These are phyloP conservation scores for Drosophila villosipedis DNA, from an alignment of 2,888 invertebrate species.

Conservation along the genomic window DNA sequence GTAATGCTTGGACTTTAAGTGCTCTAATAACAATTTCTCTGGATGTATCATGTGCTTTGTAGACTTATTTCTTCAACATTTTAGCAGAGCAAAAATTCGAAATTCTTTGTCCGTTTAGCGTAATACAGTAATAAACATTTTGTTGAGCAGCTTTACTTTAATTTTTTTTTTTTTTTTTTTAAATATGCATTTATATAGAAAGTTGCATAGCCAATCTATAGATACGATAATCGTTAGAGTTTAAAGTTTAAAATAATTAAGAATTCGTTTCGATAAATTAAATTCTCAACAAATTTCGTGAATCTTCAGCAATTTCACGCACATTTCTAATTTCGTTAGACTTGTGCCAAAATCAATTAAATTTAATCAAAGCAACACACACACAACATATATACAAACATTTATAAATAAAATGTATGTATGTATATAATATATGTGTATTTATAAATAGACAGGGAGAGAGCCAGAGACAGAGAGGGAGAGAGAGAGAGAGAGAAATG, in stretches of 20 bases:
- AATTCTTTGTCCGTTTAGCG: background rate
- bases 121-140: background rate
- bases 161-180: background rate
- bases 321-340: slow-evolving; percentile 45
- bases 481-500: slow-evolving; percentile 18
- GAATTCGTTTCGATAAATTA: slow-evolving; percentile 45
- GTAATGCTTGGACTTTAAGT: background rate
- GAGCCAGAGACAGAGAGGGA: background rate
- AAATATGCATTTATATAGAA: slow-evolving; percentile 8
- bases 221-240: slow-evolving; percentile 3
- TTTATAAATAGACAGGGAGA: background rate
- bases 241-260: slow-evolving; percentile 30
- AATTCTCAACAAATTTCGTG: slow-evolving; percentile 19
- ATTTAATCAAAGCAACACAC: slow-evolving; percentile 44
- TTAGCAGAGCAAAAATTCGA: background rate
- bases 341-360: slow-evolving; percentile 75
- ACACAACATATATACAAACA: background rate
- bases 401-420: background rate
- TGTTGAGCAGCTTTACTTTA: background rate
- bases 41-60: no score
- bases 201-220: slow-evolving; percentile 1
- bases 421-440: background rate
- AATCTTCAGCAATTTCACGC: slow-evolving; percentile 64
- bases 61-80: background rate
- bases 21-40: background rate